Evolutionary conservation across 2,113 vertebrate genomes (phyloP), one percentile per base, ranked within the genome.

Genomic region (Alethe castanea): DNA sequence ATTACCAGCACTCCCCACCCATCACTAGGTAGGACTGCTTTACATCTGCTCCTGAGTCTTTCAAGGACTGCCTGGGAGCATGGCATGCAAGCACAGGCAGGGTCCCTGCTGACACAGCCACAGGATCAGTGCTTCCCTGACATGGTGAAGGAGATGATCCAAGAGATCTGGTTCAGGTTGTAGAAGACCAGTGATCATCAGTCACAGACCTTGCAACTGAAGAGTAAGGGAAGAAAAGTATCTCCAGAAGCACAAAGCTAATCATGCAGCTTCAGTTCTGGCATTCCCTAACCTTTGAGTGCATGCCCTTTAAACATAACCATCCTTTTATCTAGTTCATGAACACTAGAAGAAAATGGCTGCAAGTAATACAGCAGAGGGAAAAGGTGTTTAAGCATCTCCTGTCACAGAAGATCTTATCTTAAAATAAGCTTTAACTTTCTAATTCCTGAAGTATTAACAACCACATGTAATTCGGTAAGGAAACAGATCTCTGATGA

Each of bases 331-430:
- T 40, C 47, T 62, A 50, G 29, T 31, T 80, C 28, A 38, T 3
- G 5, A 35, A 35, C 42, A 26, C 11, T 33, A 33, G 23, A 24
- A 81, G 14, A 59, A 94, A 90, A 73, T 19, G 17, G 17, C 54
- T 88, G 33, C 56, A 83, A 88, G 61, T 28, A 57, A 26, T 12
- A 25, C 3, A 19, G 24, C 0, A 0, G 9, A 19, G 9, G 19
- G 6, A 31, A 73, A n/a, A 66, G 35, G 6, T 40, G 6, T 64
- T 57, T 19, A 33, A 80, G 5, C 22, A 57, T 26, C 50, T 65
- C 42, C 28, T 61, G 15, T 47, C 15, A 57, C 15, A 29, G 8
- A 26, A 52, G 26, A 52, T 28, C 26, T 52, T 52, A 52, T 54
- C 19, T 81, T 67, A 24, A 7, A 50, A 8, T 3, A 3, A 81